Evolutionary conservation across 2,113 vertebrate genomes (phyloP).

Genomic region (Chloropsis cyanopogon): DNA sequence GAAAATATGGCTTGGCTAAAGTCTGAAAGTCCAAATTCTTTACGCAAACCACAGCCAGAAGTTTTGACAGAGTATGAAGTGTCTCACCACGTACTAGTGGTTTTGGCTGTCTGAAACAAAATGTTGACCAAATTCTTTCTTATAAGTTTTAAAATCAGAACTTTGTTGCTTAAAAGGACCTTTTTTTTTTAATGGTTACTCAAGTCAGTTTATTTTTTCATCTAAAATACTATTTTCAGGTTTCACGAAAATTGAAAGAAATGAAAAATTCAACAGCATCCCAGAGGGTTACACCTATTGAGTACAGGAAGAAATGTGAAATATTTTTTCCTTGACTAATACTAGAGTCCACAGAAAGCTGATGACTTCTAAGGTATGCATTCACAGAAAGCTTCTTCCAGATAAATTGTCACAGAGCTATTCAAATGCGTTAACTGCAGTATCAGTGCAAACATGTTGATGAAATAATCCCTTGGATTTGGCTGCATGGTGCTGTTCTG

Average conservation of each 20-base stretch:
- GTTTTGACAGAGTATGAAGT: background rate
- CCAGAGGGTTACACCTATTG: background rate
- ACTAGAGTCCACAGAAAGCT: background rate
- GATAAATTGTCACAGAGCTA: background rate
- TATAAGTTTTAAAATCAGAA: background rate
- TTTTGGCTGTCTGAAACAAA: background rate
- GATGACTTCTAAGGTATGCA: background rate
- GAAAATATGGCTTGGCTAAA: background rate
- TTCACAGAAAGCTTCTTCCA: background rate
- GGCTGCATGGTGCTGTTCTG: background rate
- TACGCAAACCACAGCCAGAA: background rate
- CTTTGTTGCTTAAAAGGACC: background rate
- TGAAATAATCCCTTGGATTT: slow-evolving; percentile 3
- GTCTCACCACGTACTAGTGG: background rate
- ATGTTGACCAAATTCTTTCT: background rate
- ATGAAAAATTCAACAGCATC: background rate
- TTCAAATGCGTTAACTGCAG: background rate
- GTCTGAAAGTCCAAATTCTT: background rate
- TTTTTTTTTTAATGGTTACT: background rate
- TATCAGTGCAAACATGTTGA: background rate
- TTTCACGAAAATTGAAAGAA: background rate
- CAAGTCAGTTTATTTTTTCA: background rate
- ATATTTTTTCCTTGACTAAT: slow-evolving; percentile 2
- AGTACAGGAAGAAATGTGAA: background rate
- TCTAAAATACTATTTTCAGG: background rate